Evolutionary conservation across 2,797 vertebrate species (phyloP).

Genomic region (Tamandua tetradactyla): DNA sequence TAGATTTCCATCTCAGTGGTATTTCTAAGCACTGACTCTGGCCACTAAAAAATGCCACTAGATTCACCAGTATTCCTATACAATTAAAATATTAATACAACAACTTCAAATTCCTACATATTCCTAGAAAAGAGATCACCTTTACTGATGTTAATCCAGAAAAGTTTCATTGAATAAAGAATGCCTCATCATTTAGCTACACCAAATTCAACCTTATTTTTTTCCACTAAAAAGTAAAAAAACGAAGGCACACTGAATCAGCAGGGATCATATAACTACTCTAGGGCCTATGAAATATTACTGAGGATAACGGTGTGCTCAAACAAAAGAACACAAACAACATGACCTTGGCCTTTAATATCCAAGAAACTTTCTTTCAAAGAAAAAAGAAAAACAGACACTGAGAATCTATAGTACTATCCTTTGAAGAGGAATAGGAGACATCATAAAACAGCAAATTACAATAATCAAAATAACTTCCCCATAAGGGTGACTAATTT

Average conservation of each 20-base stretch:
- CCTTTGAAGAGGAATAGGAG: not conserved
- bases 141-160: constrained; percentile 21
- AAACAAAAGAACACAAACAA: not conserved
- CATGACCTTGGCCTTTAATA: not conserved
- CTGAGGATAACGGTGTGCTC: not conserved
- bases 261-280: constrained; percentile 5
- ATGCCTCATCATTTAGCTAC: constrained; percentile 19
- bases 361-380: not conserved
- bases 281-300: constrained; percentile 21
- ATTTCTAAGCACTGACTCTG: not conserved
- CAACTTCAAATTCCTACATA: too few species aligned
- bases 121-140: not conserved
- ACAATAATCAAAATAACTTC: constrained; percentile 20
- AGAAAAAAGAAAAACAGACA: not conserved
- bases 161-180: constrained; percentile 48
- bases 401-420: not conserved
- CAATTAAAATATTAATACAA: constrained; percentile 31
- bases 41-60: too few species aligned
- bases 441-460: constrained; percentile 28
- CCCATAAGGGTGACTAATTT: not conserved
- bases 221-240: not conserved
- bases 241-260: not conserved
- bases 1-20: not conserved
- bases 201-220: not conserved
- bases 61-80: too few species aligned